phyloP scores from a whole-genome alignment of 1,140 invertebrate genomes.

The Drosophila varians region DNA sequence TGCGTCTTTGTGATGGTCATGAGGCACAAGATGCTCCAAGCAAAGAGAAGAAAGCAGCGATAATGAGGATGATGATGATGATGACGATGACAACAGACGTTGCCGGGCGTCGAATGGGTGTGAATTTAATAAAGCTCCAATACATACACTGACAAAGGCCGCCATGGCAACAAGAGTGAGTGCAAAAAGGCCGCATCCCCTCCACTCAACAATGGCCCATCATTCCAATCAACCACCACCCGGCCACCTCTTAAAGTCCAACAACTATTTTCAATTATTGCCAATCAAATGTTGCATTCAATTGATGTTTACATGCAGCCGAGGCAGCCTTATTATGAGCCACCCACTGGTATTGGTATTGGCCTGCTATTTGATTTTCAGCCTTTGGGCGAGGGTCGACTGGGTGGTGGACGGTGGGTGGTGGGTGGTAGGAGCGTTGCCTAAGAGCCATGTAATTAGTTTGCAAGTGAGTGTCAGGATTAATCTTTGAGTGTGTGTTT shows the following conservation, averaged over 20 bases:
- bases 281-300: slow-evolving; percentile 83
- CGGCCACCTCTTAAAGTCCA: slow-evolving; percentile 62
- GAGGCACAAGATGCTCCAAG: slow-evolving; percentile 35
- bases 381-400: slow-evolving; percentile 30
- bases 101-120: slow-evolving; percentile 55
- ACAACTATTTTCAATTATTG: slow-evolving; percentile 83
- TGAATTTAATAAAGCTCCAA: slow-evolving; percentile 75
- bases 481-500: slow-evolving; percentile 82
- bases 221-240: neutral
- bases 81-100: slow-evolving; percentile 33
- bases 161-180: slow-evolving; percentile 72
- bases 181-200: slow-evolving; percentile 34
- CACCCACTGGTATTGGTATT: neutral
- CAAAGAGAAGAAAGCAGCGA: slow-evolving; percentile 13
- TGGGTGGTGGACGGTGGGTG: neutral
- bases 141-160: slow-evolving; percentile 46
- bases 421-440: slow-evolving; percentile 41
- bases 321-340: slow-evolving; percentile 26
- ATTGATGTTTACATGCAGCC: slow-evolving; percentile 77
- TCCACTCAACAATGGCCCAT: neutral
- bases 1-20: slow-evolving; percentile 57
- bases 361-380: slow-evolving; percentile 55
- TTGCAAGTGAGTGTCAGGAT: slow-evolving; percentile 81
- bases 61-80: slow-evolving; percentile 29
- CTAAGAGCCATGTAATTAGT: slow-evolving; percentile 82